phyloP scores from a whole-genome alignment of 2,888 invertebrate species.

The Atrina japonica region DNA sequence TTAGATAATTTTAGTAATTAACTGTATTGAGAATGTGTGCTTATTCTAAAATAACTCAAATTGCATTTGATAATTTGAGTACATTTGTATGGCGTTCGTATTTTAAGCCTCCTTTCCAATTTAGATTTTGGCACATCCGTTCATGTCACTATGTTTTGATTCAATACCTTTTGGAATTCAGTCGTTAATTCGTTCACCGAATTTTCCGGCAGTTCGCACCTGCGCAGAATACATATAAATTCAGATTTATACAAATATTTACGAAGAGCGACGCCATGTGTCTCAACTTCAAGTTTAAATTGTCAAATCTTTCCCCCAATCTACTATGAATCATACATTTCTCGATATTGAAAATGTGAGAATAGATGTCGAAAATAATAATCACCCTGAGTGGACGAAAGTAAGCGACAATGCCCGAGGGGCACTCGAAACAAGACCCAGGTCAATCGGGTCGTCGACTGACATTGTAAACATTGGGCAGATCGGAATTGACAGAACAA shows the following conservation, averaged over 20 bases:
- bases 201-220: background rate
- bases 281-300: conserved; percentile 11
- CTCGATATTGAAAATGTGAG: conserved; percentile 20
- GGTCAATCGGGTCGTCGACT: conserved; percentile 10
- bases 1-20: too few relatives aligned
- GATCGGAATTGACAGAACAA: conserved; percentile 9
- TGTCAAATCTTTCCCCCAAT: background rate
- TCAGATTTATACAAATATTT: conserved; percentile 25
- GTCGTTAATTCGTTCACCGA: background rate
- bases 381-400: background rate
- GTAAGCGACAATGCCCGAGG: background rate
- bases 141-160: too few relatives aligned
- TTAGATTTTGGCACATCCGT: too few relatives aligned
- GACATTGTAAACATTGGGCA: conserved; percentile 1
- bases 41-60: too few relatives aligned
- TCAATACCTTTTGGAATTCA: too few relatives aligned
- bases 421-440: background rate
- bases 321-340: conserved; percentile 26
- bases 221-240: conserved; percentile 13
- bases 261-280: conserved; percentile 31
- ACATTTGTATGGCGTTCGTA: too few relatives aligned
- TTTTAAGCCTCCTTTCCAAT: too few relatives aligned
- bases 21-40: too few relatives aligned
- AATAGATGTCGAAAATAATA: conserved; percentile 18
- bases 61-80: too few relatives aligned